Conservation (phyloP, 92 coral and sea anemone species). For the Paramuricea clavata region DNA sequence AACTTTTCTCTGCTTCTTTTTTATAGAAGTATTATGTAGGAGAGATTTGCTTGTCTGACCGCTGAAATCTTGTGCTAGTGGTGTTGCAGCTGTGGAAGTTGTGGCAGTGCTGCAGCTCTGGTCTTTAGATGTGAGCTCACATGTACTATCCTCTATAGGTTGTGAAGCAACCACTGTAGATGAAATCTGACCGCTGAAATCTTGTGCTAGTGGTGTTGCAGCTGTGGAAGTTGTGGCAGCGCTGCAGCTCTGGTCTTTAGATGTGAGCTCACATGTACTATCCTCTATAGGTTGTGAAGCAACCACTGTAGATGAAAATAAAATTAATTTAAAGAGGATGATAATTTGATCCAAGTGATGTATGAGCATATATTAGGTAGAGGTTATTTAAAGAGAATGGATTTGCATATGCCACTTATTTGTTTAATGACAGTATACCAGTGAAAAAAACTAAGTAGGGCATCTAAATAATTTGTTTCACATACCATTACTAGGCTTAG, state of each 20-base stretch:
- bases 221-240: background rate
- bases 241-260: background rate
- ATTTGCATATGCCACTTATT: no score
- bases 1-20: background rate
- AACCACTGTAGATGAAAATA: background rate
- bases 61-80: background rate
- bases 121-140: background rate
- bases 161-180: no score
- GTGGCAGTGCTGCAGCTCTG: background rate
- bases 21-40: background rate
- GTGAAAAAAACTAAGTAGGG: no score
- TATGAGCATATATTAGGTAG: no score
- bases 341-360: background rate
- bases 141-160: background rate
- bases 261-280: background rate
- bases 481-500: background rate
- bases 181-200: background rate
- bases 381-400: no score
- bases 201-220: background rate
- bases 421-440: no score
- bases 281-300: background rate
- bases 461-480: background rate
- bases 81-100: background rate
- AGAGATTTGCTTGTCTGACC: background rate
- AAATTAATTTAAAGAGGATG: background rate